A percentile compares a stretch with the other conserved stretches of the same genome.
These are phyloP conservation scores for Mustelus asterias DNA, from an alignment of 2,113 vertebrate genomes.

Conservation along the genomic window DNA sequence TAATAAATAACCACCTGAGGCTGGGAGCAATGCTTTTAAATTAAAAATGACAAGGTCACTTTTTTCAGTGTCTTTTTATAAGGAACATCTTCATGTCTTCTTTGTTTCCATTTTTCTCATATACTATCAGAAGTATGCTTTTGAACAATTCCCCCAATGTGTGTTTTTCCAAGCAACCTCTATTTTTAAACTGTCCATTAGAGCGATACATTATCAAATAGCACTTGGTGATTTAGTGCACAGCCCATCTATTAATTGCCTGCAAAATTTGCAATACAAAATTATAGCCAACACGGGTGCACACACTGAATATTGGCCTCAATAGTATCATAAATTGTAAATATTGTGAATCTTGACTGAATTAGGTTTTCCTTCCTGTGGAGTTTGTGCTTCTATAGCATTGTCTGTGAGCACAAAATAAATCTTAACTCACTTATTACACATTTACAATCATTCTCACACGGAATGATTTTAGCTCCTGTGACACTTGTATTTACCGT, in stretches of 20 bases:
- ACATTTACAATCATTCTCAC: not conserved
- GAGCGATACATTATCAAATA: not conserved
- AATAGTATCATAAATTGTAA: not conserved
- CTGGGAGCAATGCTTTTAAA: slow-evolving; percentile 72
- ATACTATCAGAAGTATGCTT: not conserved
- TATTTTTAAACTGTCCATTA: not conserved
- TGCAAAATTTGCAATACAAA: slow-evolving; percentile 15
- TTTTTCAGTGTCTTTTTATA: slow-evolving; percentile 56
- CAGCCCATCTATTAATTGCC: not conserved
- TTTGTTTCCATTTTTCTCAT: slow-evolving; percentile 6
- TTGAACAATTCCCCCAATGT: not conserved
- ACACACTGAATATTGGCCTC: not conserved
- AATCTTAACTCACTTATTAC: not conserved
- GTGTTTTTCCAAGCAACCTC: not conserved
- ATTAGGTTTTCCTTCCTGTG: slow-evolving; percentile 15
- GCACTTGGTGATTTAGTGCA: not conserved
- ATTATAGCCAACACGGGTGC: not conserved
- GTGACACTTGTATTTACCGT: not conserved
- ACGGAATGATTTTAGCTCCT: not conserved
- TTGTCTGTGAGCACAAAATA: not conserved
- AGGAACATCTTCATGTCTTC: not conserved
- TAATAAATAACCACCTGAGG: slow-evolving; percentile 69
- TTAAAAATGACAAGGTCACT: slow-evolving; percentile 71
- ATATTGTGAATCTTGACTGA: slow-evolving; percentile 10
- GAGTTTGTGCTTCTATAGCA: not conserved